phyloP scores from a whole-genome alignment of 2,888 invertebrate species.

The Exephanes ischioxanthus region DNA sequence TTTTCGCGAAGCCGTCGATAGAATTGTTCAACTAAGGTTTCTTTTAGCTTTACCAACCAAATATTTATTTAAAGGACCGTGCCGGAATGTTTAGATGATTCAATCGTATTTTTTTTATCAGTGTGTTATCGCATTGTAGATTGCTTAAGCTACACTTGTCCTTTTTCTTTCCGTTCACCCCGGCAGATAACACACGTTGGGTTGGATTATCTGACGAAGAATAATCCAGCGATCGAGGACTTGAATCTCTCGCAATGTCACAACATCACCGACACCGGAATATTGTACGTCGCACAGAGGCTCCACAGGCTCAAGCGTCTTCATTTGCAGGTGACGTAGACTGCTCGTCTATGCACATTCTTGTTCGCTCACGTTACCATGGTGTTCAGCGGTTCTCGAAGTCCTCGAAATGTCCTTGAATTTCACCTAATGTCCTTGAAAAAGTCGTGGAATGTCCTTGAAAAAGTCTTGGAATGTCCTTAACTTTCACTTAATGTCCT shows the following conservation, averaged over 20 bases:
- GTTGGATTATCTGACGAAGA: conserved; percentile 87
- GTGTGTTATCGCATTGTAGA: not conserved
- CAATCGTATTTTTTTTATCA: no score
- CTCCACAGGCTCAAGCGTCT: conserved; percentile 87
- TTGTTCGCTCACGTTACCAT: not conserved
- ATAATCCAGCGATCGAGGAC: conserved; percentile 90
- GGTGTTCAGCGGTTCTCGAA: no score
- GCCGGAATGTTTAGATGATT: no score
- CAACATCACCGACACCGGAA: conserved; percentile 89
- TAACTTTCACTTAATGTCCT: no score
- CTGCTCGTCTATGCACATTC: not conserved
- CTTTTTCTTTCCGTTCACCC: not conserved
- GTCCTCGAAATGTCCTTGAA: no score
- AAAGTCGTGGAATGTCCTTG: no score
- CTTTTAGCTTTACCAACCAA: no score
- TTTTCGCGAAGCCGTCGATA: no score
- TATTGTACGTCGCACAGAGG: conserved; percentile 85
- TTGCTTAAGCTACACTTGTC: not conserved
- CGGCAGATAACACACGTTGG: conserved; percentile 88
- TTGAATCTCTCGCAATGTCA: conserved; percentile 89
- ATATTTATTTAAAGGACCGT: no score
- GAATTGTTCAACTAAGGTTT: no score
- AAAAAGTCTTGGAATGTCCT: no score
- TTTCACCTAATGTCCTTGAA: no score
- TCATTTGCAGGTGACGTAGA: conserved; percentile 86